A percentile compares a stretch with the other conserved stretches of the same genome.
Evolutionary conservation across 1,140 invertebrate genomes (phyloP).

Genomic region (Hirudo medicinalis): DNA sequence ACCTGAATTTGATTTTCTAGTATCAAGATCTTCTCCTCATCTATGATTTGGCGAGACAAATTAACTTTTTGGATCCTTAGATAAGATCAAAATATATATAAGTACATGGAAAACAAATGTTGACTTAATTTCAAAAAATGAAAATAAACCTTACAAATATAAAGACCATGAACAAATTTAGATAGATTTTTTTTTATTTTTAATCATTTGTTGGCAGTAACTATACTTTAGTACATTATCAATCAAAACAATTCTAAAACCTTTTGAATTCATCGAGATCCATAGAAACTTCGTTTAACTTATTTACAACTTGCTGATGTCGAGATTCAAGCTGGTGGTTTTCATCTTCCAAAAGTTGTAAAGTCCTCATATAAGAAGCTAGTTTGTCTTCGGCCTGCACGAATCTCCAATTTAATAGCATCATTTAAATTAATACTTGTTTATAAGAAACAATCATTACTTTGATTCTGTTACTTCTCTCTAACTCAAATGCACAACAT

Average conservation of each 20-base stretch:
- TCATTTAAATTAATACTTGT: background rate
- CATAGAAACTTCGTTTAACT: conserved; percentile 3
- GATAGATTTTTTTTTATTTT: background rate
- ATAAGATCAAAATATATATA: no score
- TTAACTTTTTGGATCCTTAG: no score
- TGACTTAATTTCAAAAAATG: no score
- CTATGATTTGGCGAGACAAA: background rate
- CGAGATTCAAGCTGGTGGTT: background rate
- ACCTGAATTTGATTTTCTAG: conserved; percentile 4
- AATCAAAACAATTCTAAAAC: background rate
- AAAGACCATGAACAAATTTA: no score
- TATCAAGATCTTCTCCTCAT: conserved; percentile 1
- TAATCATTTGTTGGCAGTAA: background rate
- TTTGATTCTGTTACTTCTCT: background rate
- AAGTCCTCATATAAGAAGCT: background rate
- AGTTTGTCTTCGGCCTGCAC: background rate
- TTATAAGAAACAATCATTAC: background rate
- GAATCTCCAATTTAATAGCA: background rate
- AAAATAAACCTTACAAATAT: no score
- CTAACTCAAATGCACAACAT: background rate
- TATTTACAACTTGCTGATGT: background rate
- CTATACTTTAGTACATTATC: no score
- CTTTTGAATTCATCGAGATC: conserved; percentile 1
- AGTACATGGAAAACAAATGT: no score
- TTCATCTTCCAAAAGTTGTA: background rate